These are phyloP conservation scores for Malurus alboscapulatus DNA, from an alignment of 2,113 vertebrate genomes.

Conservation along the genomic window DNA sequence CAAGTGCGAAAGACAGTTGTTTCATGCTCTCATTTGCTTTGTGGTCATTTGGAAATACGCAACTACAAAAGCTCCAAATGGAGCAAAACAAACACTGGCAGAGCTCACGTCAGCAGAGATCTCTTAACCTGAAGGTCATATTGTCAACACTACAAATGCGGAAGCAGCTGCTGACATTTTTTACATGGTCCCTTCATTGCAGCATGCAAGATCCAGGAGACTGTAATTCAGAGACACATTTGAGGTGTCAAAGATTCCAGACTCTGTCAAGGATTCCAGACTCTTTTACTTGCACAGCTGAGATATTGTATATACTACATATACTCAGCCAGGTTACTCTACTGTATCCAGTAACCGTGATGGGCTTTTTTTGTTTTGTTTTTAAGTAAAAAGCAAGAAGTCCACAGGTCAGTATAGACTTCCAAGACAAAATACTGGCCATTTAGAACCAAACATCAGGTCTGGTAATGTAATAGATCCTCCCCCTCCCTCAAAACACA, in stretches of 20 bases:
- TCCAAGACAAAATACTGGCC: neutral
- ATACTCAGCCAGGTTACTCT: neutral
- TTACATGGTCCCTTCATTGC: neutral
- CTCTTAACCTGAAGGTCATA: slow-evolving; percentile 35
- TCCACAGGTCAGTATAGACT: neutral
- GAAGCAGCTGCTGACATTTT: slow-evolving; percentile 28
- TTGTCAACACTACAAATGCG: neutral
- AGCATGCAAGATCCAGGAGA: neutral
- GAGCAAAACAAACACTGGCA: neutral
- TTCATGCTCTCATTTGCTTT: neutral
- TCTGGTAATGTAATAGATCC: neutral
- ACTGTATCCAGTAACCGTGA: neutral
- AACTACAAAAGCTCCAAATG: neutral
- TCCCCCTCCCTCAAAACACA: neutral
- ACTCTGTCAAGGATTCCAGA: neutral
- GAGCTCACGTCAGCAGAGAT: neutral
- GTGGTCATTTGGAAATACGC: neutral
- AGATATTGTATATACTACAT: neutral
- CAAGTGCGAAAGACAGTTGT: neutral
- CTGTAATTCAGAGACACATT: neutral
- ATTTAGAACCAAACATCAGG: neutral
- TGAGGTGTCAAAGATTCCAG: neutral
- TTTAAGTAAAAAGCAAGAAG: neutral
- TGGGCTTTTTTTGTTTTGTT: neutral
- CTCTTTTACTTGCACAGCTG: neutral